Evolutionary conservation across 2,113 vertebrate species (phyloP), one percentile per base, ranked within the genome.

Genomic region (Pelusios castaneus): DNA sequence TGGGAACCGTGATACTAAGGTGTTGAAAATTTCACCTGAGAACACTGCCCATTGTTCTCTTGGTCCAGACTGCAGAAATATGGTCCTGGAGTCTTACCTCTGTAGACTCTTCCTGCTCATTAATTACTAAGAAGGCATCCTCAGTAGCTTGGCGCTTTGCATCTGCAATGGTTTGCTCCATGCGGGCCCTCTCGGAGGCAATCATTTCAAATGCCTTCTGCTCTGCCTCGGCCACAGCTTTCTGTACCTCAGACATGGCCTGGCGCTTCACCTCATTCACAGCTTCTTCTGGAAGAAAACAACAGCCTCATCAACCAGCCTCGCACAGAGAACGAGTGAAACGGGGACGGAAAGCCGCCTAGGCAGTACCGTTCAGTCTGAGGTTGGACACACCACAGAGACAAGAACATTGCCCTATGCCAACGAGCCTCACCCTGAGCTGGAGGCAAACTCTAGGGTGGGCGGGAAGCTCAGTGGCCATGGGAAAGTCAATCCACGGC

Each of bases 131-230:
- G 97, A 99, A 99, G 76, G 99, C 99, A 0, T 99, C 99, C 92
- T 99, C 99, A 0, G 99, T 98, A 22, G 99, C 99, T 97, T 99
- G 99, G 93, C 98, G 98, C 97, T 99, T 99, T 34, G 99, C 99
- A 0, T 99, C 99, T 0, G 98, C 98, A 29, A 99, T 98, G 73
- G 99, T 99, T 96, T 99, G 99, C 88, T 99, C 99, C 99, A 99
- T 99, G 92, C 99, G 99, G 1, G 99, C 99, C 91, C 99, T 98
- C 97, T 99, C 99, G 0, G 98, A 97, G 2, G 99, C 98, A 11
- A 99, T 99, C 99, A 99, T 99, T 98, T 99, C 99, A 12, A 99
- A 99, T 0, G 99, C 99, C 97, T 99, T 99, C 98, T 99, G 99
- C 96, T 99, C 99, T 0, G 99, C 99, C 95, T 99, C 99, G 0